Percentiles rank a stretch among this genome's conserved stretches.
Conservation (phyloP, 2,113 vertebrate species). For the Chloebia gouldiae region DNA sequence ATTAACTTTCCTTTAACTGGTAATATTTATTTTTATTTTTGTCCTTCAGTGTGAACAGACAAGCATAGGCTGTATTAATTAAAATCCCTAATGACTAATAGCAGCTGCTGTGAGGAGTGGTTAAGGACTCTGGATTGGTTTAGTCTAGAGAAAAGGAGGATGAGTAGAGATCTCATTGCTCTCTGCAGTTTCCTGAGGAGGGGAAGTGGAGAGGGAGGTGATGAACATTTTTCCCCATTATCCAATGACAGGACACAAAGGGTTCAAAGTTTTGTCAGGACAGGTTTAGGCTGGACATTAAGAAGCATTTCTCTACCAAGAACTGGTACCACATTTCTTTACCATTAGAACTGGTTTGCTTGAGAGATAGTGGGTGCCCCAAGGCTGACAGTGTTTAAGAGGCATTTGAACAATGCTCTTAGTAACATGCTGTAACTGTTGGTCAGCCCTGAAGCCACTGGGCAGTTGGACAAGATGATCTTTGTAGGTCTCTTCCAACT, state of each 20-base stretch:
- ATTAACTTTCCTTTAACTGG: background rate
- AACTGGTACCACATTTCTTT: background rate
- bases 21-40: background rate
- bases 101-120: background rate
- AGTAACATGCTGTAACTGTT: background rate
- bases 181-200: background rate
- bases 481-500: background rate
- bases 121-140: background rate
- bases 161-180: background rate
- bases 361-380: background rate
- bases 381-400: background rate
- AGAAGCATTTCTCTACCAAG: background rate
- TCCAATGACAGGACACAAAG: background rate
- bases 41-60: background rate
- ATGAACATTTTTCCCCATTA: background rate
- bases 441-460: rapidly evolving
- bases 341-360: background rate
- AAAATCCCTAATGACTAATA: background rate
- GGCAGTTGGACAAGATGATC: background rate
- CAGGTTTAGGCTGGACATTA: background rate
- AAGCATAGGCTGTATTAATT: background rate
- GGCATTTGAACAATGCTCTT: background rate
- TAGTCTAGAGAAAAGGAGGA: background rate
- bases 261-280: background rate
- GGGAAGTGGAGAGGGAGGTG: background rate